Evolutionary conservation across 2,113 vertebrate genomes (phyloP).

Genomic region (Oxyura jamaicensis): DNA sequence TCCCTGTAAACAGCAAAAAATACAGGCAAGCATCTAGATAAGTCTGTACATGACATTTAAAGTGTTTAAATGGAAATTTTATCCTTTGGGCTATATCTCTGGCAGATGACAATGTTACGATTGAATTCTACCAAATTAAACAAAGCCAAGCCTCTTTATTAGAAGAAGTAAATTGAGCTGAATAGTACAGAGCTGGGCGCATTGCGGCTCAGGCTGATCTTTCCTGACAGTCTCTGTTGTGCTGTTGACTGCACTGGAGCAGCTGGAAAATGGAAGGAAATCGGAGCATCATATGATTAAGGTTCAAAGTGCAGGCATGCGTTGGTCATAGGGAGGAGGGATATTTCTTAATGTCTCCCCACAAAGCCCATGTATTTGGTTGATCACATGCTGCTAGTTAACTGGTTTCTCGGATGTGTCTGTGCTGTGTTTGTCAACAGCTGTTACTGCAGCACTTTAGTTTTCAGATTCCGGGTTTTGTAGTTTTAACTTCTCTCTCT

Average conservation of each 20-base stretch:
- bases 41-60: background rate
- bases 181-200: background rate
- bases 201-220: background rate
- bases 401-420: background rate
- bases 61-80: background rate
- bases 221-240: background rate
- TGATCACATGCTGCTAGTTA: background rate
- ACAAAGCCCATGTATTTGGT: background rate
- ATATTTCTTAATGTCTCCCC: background rate
- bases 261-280: background rate
- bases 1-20: background rate
- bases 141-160: background rate
- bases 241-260: background rate
- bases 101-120: background rate
- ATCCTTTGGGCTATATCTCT: background rate
- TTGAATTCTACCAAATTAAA: constrained; percentile 22
- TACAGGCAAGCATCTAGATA: background rate
- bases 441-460: background rate
- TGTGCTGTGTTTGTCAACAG: background rate
- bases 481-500: background rate
- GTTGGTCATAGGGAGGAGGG: background rate
- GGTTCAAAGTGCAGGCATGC: background rate
- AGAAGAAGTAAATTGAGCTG: background rate
- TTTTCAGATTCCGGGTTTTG: background rate
- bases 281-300: background rate